phyloP scores from a whole-genome alignment of 1,140 invertebrate genomes.

The Drosophila nigrodunni region DNA sequence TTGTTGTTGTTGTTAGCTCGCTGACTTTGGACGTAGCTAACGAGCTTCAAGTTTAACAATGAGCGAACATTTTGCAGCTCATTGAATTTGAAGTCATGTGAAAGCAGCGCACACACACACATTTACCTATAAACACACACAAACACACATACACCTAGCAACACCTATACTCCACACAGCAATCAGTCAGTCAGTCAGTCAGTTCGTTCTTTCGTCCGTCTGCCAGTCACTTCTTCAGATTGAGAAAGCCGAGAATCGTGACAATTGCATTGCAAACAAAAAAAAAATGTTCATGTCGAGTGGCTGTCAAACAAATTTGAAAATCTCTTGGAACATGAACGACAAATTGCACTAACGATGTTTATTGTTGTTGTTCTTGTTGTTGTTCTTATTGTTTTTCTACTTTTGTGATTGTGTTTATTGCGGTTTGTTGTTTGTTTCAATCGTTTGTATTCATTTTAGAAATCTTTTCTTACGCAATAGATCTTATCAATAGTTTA shows the following conservation, averaged over 20 bases:
- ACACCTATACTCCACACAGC: background rate
- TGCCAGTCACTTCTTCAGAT: constrained; percentile 23
- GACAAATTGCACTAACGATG: constrained; percentile 27
- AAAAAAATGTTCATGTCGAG: constrained; percentile 22
- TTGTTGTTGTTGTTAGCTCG: constrained; percentile 30
- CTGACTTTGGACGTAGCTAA: constrained; percentile 60
- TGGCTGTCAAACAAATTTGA: constrained; percentile 40
- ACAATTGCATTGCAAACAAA: constrained; percentile 41
- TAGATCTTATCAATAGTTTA: background rate
- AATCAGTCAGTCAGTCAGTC: constrained; percentile 26
- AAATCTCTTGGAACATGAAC: constrained; percentile 24
- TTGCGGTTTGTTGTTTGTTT: background rate
- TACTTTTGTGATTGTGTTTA: background rate
- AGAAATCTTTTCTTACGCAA: background rate
- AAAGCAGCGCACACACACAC: constrained; percentile 48
- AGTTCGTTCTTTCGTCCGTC: constrained; percentile 23
- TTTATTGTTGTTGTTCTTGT: constrained; percentile 9
- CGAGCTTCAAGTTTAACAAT: constrained; percentile 81
- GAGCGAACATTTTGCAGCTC: constrained; percentile 80
- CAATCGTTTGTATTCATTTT: background rate
- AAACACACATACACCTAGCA: background rate
- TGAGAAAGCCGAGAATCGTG: background rate
- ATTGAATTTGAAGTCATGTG: constrained; percentile 83
- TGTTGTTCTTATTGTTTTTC: constrained; percentile 1
- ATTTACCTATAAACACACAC: constrained; percentile 1